Conservation (phyloP, 1,140 invertebrate genomes). For the Cydia pomonella region DNA sequence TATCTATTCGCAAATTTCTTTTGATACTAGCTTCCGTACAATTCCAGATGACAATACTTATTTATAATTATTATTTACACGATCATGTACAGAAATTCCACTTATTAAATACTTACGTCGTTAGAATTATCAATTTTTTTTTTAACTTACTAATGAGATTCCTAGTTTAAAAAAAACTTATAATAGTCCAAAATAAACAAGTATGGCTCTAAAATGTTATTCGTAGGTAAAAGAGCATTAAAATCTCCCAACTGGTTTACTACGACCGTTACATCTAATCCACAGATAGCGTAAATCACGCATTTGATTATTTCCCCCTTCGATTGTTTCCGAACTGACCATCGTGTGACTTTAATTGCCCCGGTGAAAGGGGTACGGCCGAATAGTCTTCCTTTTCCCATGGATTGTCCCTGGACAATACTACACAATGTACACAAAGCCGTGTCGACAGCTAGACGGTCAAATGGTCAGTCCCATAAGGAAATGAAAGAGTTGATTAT, state of each 20-base stretch:
- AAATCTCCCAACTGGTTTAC: neutral
- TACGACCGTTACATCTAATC: neutral
- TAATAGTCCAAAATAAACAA: no score
- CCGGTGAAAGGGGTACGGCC: constrained; percentile 18
- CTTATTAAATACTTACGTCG: no score
- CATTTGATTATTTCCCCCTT: constrained; percentile 8
- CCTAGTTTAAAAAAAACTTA: no score
- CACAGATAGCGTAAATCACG: constrained; percentile 7
- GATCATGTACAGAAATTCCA: no score
- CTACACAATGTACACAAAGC: constrained; percentile 70
- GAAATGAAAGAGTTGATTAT: constrained; percentile 73
- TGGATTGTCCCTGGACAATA: constrained; percentile 67
- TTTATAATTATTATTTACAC: no score
- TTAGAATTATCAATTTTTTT: no score
- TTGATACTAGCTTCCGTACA: neutral
- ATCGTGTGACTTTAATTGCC: constrained; percentile 28
- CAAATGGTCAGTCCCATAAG: constrained; percentile 75
- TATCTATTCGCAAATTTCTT: neutral
- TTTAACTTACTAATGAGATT: no score
- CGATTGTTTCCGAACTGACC: constrained; percentile 17
- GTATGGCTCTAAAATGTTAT: no score
- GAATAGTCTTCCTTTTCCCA: constrained; percentile 64
- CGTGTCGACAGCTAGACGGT: constrained; percentile 78
- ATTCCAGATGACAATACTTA: neutral
- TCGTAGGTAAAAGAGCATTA: neutral